phyloP scores from a whole-genome alignment of 2,888 invertebrate genomes.

The Aplocera efformata region DNA sequence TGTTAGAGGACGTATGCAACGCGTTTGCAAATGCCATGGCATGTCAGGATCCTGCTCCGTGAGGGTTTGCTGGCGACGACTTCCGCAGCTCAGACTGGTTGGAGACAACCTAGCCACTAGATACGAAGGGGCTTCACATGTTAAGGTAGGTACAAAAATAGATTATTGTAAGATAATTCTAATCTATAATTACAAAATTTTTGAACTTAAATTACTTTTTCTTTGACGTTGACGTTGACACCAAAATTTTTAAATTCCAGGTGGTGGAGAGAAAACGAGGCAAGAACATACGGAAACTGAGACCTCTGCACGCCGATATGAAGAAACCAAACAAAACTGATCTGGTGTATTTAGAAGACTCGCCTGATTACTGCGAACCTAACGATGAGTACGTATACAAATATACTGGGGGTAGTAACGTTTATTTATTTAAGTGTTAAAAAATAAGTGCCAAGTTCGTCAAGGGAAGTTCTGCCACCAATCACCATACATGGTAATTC shows the following conservation, averaged over 20 bases:
- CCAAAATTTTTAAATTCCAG: conserved; percentile 39
- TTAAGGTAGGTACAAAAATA: conserved; percentile 72
- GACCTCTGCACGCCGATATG: conserved; percentile 87
- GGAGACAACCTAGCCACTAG: conserved; percentile 88
- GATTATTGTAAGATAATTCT: too few species aligned
- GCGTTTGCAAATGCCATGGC: conserved; percentile 96
- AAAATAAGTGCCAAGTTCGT: too few species aligned
- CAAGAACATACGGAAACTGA: conserved; percentile 84
- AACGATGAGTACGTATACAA: conserved; percentile 86
- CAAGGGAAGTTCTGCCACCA: too few species aligned
- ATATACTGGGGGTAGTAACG: too few species aligned
- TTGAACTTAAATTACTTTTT: too few species aligned
- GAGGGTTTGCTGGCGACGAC: conserved; percentile 93
- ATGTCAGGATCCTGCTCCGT: conserved; percentile 96
- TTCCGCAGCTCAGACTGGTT: conserved; percentile 88
- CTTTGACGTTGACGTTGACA: neutral
- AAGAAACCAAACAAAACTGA: conserved; percentile 95
- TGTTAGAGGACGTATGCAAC: conserved; percentile 88
- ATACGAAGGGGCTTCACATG: conserved; percentile 93
- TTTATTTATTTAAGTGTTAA: too few species aligned
- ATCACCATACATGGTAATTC: too few species aligned
- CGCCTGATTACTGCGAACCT: conserved; percentile 94
- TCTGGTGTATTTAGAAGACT: conserved; percentile 93
- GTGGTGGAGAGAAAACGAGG: conserved; percentile 83
- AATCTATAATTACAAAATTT: too few species aligned